phyloP scores from a whole-genome alignment of 2,113 vertebrate genomes.

The Cyprinodon tularosa region DNA sequence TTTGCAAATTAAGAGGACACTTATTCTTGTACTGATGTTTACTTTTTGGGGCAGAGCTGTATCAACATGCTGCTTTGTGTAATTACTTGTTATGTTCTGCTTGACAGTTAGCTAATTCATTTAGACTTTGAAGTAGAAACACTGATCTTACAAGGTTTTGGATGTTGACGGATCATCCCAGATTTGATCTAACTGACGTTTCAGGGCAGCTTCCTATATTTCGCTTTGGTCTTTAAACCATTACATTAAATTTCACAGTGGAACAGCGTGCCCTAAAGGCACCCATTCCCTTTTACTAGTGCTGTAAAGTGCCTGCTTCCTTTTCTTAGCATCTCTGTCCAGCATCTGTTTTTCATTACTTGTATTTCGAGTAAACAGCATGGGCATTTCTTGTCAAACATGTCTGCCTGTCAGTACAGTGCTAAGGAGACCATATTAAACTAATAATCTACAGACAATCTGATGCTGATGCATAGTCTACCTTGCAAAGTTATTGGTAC shows the following conservation, averaged over 20 bases:
- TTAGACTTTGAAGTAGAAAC: conserved; percentile 21
- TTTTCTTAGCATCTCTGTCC: conserved; percentile 39
- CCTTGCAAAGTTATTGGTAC: background rate
- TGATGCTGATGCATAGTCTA: background rate
- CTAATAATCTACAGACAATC: background rate
- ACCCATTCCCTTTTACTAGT: conserved; percentile 13
- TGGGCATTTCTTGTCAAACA: conserved; percentile 10
- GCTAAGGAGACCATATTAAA: background rate
- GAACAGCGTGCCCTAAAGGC: conserved; percentile 16
- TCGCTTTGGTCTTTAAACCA: background rate
- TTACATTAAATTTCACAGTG: conserved; percentile 5
- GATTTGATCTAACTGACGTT: conserved; percentile 33
- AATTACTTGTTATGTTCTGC: conserved; percentile 38
- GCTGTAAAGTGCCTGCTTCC: conserved; percentile 55
- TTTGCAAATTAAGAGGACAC: conserved; percentile 26
- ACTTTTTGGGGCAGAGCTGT: conserved; percentile 15
- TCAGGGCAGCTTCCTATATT: background rate
- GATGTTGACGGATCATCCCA: conserved; percentile 3
- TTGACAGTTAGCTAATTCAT: conserved; percentile 12
- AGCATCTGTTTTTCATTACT: conserved; percentile 42
- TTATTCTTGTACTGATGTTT: conserved; percentile 41
- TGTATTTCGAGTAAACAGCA: conserved; percentile 18
- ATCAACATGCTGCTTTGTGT: conserved; percentile 32
- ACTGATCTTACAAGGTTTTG: conserved; percentile 29
- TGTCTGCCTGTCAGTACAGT: background rate